These are phyloP conservation scores for Porphyrio hochstetteri DNA, from an alignment of 2,113 vertebrate genomes.

Conservation along the genomic window DNA sequence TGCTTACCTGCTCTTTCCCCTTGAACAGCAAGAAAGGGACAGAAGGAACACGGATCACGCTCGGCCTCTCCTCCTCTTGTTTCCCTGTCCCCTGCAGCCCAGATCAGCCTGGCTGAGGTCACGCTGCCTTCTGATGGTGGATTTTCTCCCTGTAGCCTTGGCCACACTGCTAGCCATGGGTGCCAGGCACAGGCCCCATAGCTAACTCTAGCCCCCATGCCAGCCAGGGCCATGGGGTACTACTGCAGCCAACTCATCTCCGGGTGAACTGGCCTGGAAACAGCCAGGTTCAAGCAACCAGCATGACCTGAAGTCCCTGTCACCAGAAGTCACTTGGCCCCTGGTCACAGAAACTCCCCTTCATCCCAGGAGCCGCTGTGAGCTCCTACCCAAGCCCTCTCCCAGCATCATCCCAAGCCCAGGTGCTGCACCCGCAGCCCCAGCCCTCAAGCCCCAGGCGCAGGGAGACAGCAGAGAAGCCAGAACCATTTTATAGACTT, in stretches of 20 bases:
- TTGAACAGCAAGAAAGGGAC: background rate
- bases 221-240: background rate
- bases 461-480: background rate
- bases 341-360: fast-evolving
- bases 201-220: background rate
- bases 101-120: background rate
- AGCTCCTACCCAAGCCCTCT: background rate
- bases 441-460: background rate
- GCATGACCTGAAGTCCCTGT: background rate
- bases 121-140: background rate
- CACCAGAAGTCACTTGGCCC: background rate
- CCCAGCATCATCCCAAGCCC: background rate
- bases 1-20: background rate
- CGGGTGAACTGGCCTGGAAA: background rate
- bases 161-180: background rate
- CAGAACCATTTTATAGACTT: slow-evolving; percentile 73
- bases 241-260: fast-evolving
- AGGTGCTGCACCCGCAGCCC: fast-evolving
- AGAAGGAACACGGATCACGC: fast-evolving
- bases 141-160: background rate
- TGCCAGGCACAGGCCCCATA: fast-evolving
- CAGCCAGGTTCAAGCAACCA: background rate
- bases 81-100: background rate
- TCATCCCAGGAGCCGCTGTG: background rate
- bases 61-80: too few relatives aligned